phyloP scores from a whole-genome alignment of 2,113 vertebrate species.

The Hemiscyllium ocellatum region DNA sequence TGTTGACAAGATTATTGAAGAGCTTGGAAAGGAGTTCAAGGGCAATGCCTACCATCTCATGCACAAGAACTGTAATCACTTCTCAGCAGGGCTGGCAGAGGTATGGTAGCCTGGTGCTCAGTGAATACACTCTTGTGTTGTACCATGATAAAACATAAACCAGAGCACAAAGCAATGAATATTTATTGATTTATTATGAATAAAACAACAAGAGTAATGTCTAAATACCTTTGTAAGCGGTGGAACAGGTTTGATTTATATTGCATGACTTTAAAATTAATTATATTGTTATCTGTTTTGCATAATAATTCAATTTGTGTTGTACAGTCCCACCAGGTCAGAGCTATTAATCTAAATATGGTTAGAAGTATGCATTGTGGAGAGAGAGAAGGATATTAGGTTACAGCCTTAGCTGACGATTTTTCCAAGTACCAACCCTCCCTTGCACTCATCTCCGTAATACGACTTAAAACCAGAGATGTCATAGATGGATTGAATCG shows the following conservation, averaged over 20 bases:
- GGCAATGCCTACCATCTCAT: conserved; percentile 77
- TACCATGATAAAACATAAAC: not conserved
- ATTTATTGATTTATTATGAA: not conserved
- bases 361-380: not conserved
- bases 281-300: not conserved
- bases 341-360: not conserved
- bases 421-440: not conserved
- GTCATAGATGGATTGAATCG: not conserved
- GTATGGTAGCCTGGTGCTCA: conserved; percentile 47
- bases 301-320: not conserved
- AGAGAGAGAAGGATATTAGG: not conserved
- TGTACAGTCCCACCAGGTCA: not conserved
- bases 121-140: not conserved
- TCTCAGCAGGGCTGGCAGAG: conserved; percentile 80
- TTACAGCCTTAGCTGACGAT: not conserved
- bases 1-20: conserved; percentile 82
- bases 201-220: not conserved
- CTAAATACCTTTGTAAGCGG: not conserved
- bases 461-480: not conserved
- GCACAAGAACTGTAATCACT: conserved; percentile 88
- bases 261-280: not conserved
- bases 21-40: conserved; percentile 82
- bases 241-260: not conserved
- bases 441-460: not conserved
- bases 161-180: not conserved